Percentiles rank a stretch among this genome's conserved stretches.
Conservation (phyloP, 2,113 vertebrate genomes). For the Agapornis roseicollis region DNA sequence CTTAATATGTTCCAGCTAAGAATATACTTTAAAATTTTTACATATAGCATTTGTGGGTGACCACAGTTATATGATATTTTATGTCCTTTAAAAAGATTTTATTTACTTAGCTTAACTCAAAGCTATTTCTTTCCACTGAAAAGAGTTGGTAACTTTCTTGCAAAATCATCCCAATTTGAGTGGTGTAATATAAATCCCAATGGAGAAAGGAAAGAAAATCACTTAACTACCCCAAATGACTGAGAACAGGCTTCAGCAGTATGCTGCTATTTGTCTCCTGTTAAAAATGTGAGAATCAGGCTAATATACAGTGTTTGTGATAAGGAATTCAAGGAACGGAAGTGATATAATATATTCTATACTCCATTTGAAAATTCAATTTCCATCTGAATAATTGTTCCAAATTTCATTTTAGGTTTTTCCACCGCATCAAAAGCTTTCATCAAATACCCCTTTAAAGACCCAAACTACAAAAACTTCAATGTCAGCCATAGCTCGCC, state of each 20-base stretch:
- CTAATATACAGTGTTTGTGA: not conserved
- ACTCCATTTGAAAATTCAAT: not conserved
- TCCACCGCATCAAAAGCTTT: not conserved
- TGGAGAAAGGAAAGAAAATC: not conserved
- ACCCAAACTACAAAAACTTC: not conserved
- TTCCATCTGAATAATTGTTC: not conserved
- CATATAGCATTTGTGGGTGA: not conserved
- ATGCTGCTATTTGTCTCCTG: not conserved
- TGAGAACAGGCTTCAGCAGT: not conserved
- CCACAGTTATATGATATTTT: not conserved
- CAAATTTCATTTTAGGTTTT: not conserved
- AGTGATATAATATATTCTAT: not conserved
- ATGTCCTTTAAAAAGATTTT: not conserved
- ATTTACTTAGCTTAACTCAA: not conserved
- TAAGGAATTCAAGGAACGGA: not conserved
- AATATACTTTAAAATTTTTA: not conserved
- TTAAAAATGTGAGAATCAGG: not conserved
- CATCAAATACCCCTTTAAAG: not conserved
- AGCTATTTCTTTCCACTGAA: not conserved
- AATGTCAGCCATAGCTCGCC: not conserved
- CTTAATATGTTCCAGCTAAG: not conserved
- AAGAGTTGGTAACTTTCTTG: not conserved
- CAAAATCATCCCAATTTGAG: not conserved
- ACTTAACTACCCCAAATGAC: not conserved
- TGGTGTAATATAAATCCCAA: not conserved